Evolutionary conservation across 2,888 invertebrate species (phyloP).

Genomic region (Polyommatus iphigenia): DNA sequence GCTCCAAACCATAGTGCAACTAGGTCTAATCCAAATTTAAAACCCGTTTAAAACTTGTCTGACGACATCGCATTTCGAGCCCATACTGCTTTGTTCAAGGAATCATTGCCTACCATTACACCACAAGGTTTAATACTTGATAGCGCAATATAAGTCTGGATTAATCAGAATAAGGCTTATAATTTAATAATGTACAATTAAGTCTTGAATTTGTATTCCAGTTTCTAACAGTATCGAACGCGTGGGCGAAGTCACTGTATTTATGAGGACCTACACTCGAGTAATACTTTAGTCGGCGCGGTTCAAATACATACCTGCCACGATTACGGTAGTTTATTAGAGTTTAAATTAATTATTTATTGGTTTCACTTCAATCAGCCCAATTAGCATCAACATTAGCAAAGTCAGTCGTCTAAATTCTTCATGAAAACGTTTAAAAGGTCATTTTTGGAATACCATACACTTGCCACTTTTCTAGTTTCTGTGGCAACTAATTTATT

Average conservation of each 20-base stretch:
- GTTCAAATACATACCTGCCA: neutral
- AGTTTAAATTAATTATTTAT: slow-evolving; percentile 13
- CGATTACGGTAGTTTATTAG: neutral
- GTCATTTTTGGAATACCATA: neutral
- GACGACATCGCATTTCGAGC: neutral
- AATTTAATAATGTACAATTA: neutral
- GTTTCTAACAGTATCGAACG: neutral
- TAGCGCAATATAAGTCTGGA: neutral
- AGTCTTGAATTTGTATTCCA: neutral
- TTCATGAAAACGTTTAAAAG: neutral
- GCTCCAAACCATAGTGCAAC: slow-evolving; percentile 6
- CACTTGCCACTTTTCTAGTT: neutral
- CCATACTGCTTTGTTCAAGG: neutral
- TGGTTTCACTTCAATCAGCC: neutral
- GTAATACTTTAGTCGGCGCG: neutral
- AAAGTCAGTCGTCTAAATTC: neutral
- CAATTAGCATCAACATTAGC: neutral
- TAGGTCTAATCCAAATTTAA: slow-evolving; percentile 1
- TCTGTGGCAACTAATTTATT: neutral
- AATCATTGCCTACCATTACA: neutral
- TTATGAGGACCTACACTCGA: slow-evolving; percentile 14
- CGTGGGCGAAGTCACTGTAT: slow-evolving; percentile 5
- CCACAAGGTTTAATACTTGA: neutral
- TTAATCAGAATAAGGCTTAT: neutral
- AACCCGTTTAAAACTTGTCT: neutral